A percentile compares a stretch with the other conserved stretches of the same genome.
Evolutionary conservation across 1,140 invertebrate species (phyloP).

Genomic region (Thaumetopoea pityocampa): DNA sequence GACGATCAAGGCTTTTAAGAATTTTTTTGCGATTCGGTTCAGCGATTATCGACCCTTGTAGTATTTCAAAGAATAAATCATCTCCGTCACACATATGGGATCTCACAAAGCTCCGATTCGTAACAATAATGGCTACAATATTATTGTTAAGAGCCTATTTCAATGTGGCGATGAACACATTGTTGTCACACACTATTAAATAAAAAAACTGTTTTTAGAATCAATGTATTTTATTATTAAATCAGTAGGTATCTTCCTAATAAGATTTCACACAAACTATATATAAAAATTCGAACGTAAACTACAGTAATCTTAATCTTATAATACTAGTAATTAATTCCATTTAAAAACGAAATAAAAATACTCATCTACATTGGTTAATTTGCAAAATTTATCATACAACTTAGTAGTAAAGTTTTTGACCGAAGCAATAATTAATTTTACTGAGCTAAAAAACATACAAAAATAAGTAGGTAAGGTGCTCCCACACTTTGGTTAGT

Average conservation of each 20-base stretch:
- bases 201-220: slow-evolving; percentile 36
- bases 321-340: slow-evolving; percentile 52
- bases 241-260: slow-evolving; percentile 40
- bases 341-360: slow-evolving; percentile 41
- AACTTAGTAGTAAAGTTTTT: slow-evolving; percentile 16
- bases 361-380: slow-evolving; percentile 40
- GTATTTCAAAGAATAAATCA: no score
- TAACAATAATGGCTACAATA: no score
- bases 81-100: no score
- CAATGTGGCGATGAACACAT: no score
- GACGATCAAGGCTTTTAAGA: no score
- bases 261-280: slow-evolving; percentile 62
- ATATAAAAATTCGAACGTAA: slow-evolving; percentile 32
- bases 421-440: slow-evolving; percentile 13
- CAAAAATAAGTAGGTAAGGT: slow-evolving; percentile 10
- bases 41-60: no score
- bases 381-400: slow-evolving; percentile 26
- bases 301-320: slow-evolving; percentile 42
- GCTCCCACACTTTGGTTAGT: slow-evolving; percentile 9
- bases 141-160: no score
- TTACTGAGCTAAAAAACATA: slow-evolving; percentile 6
- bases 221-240: no score
- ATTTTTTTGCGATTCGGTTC: no score
- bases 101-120: no score
- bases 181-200: no score